Percentiles rank a stretch among this genome's conserved stretches.
phyloP scores from a whole-genome alignment of 2,888 invertebrate species.

The Druceiella hillmani region DNA sequence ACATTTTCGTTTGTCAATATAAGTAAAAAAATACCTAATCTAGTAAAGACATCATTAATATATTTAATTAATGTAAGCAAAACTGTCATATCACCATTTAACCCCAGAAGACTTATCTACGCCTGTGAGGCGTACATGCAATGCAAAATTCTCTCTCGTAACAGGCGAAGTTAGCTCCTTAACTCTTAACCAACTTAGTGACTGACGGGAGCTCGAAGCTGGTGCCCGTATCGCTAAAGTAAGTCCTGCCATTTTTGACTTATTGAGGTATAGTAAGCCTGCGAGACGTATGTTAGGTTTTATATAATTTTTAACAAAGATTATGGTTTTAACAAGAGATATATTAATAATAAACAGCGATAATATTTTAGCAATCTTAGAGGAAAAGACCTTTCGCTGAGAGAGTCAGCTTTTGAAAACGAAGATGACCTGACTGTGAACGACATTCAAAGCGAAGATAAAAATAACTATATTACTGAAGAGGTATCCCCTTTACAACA shows the following conservation, averaged over 20 bases:
- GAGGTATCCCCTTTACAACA: conserved; percentile 11
- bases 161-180: too few relatives aligned
- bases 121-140: too few relatives aligned
- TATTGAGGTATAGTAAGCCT: too few relatives aligned
- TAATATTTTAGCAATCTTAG: conserved; percentile 8
- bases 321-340: not conserved
- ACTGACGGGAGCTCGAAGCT: not conserved
- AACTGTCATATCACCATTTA: conserved; percentile 3
- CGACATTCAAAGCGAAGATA: conserved; percentile 11
- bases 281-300: too few relatives aligned
- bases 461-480: conserved; percentile 9
- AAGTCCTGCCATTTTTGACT: not conserved
- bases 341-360: conserved; percentile 5
- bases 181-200: too few relatives aligned
- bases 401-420: conserved; percentile 8
- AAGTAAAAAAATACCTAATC: too few relatives aligned
- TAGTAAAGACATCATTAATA: too few relatives aligned
- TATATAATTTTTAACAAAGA: not conserved
- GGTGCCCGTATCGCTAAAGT: conserved; percentile 1
- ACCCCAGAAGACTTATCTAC: too few relatives aligned
- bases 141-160: too few relatives aligned
- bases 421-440: conserved; percentile 10
- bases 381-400: conserved; percentile 8
- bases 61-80: too few relatives aligned
- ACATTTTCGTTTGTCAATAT: too few relatives aligned